Evolutionary conservation across 37 sponge, comb jelly and placozoan genomes (phyloP).

Genomic region (Corticium candelabrum): DNA sequence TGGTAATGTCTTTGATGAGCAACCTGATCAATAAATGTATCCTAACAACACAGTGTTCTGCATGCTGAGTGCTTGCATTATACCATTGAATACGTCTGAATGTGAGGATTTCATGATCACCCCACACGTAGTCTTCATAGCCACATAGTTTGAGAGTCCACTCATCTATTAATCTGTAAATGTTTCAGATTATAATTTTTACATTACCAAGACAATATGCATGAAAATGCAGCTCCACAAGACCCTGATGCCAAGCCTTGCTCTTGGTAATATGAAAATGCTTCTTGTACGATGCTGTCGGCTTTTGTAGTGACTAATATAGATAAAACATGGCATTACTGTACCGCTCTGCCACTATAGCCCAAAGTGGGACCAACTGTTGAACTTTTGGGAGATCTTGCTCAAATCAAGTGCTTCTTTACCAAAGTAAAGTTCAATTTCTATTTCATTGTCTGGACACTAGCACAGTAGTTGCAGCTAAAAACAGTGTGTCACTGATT

Average conservation of each 20-base stretch:
- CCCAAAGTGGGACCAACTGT: background rate
- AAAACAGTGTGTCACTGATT: too few relatives aligned
- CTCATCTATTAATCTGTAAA: slow-evolving; percentile 30
- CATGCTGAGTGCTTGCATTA: too few relatives aligned
- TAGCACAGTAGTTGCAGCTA: too few relatives aligned
- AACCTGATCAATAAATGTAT: too few relatives aligned
- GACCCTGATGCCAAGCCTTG: background rate
- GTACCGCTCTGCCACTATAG: too few relatives aligned
- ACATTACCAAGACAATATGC: too few relatives aligned
- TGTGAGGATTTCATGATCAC: slow-evolving; percentile 25
- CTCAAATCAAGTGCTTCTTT: background rate
- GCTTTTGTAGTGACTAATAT: background rate
- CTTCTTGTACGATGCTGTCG: background rate
- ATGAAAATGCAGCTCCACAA: too few relatives aligned
- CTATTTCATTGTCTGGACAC: slow-evolving; percentile 19
- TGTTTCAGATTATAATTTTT: background rate
- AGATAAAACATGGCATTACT: background rate
- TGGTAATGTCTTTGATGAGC: background rate
- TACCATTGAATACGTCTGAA: slow-evolving; percentile 32
- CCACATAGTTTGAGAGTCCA: slow-evolving; percentile 52
- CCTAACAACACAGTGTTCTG: too few relatives aligned
- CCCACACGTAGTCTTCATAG: slow-evolving; percentile 37
- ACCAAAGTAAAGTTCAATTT: background rate
- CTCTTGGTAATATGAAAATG: background rate
- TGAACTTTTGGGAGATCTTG: background rate